These are phyloP conservation scores for Mobula birostris DNA, from an alignment of 2,113 vertebrate genomes.

Conservation along the genomic window DNA sequence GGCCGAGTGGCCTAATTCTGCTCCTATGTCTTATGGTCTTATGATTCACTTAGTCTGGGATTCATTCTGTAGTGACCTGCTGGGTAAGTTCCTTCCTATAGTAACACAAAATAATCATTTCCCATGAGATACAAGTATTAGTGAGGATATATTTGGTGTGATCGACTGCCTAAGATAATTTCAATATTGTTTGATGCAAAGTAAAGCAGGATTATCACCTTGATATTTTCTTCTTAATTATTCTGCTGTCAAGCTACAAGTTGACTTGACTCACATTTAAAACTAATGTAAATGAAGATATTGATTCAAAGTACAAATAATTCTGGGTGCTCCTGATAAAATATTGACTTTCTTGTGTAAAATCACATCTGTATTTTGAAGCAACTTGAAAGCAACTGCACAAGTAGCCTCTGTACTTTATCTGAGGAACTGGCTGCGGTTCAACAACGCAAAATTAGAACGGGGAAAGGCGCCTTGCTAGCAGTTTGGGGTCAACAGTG, in stretches of 20 bases:
- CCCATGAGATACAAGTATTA: background rate
- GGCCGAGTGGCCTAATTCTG: too few species aligned
- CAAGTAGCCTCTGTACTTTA: background rate
- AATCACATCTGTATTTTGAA: background rate
- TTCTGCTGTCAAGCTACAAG: background rate
- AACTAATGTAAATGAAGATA: background rate
- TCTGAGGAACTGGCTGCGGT: background rate
- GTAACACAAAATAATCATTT: background rate
- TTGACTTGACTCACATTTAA: background rate
- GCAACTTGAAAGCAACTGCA: too few species aligned
- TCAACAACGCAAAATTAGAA: constrained; percentile 28
- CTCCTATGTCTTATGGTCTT: too few species aligned
- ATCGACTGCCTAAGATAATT: background rate
- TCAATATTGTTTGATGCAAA: background rate
- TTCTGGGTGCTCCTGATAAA: background rate
- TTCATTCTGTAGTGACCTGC: background rate
- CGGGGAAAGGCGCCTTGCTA: constrained; percentile 43
- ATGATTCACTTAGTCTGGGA: background rate
- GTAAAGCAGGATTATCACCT: background rate
- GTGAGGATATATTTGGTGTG: background rate
- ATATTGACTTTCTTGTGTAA: constrained; percentile 27
- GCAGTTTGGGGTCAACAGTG: constrained; percentile 48
- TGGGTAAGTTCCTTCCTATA: background rate
- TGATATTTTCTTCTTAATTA: background rate
- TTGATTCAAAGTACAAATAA: background rate